Percentiles rank a stretch among this genome's conserved stretches.
phyloP scores from a whole-genome alignment of 1,140 invertebrate species.

The Drosophila ohnishii region DNA sequence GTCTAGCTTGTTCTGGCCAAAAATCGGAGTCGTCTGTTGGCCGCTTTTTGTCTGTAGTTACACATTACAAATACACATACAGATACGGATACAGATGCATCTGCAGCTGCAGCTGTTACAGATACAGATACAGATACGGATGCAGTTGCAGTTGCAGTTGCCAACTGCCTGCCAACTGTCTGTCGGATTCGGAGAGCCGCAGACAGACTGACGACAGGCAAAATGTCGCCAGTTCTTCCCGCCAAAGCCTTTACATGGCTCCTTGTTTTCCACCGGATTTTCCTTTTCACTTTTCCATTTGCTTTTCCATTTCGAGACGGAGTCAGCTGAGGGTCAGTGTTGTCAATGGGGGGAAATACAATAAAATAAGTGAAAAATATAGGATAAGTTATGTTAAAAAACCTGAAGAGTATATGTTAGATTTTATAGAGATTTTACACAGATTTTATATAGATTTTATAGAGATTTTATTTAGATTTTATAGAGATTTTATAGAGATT shows the following conservation, averaged over 20 bases:
- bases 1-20: constrained; percentile 6
- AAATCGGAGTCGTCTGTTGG: constrained; percentile 10
- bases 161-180: constrained; percentile 37
- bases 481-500: too few species aligned
- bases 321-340: too few species aligned
- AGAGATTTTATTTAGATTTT: too few species aligned
- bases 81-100: not conserved
- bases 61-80: not conserved
- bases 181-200: constrained; percentile 23
- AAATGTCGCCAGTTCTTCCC: constrained; percentile 43
- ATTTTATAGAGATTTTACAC: too few species aligned
- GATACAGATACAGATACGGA: constrained; percentile 3
- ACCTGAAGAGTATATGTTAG: not conserved
- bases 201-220: constrained; percentile 60
- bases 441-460: too few species aligned
- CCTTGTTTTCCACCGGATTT: not conserved
- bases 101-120: not conserved
- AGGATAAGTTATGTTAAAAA: too few species aligned
- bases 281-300: not conserved
- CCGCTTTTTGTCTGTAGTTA: not conserved
- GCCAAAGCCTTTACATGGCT: not conserved
- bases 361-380: not conserved
- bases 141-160: constrained; percentile 26
- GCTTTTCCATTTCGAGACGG: not conserved
- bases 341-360: too few species aligned